Base-by-base conservation (phyloP, 2,797 vertebrate species). In the Aplochiton taeniatus region DNA sequence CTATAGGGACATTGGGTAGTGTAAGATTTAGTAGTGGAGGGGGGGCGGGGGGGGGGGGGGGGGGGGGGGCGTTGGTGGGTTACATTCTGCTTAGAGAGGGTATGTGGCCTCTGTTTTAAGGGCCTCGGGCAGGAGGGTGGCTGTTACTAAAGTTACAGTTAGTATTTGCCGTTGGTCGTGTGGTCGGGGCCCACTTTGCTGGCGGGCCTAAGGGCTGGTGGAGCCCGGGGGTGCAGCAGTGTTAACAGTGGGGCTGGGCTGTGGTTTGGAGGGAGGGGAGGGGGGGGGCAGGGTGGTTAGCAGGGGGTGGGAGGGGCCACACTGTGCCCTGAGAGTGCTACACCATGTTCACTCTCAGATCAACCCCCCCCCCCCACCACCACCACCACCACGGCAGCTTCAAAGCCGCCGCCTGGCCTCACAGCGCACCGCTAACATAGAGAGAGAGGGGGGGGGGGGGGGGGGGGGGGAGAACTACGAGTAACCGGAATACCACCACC, bases 321-420 rank as follows among this genome's bases (percentile, higher is more conserved):
- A 79, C 82, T 82, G 72, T 72, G 17, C 73, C 83, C 80, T 68
- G 88, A 80, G 84, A 81, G 83, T 79, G 74, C 68, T 71, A 87
- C 79, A 84, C 80, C 80, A 72, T 68, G 63, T 84, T 82, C 90
- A 89, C 79, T 80, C 86, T 69, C 84, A 85, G 88, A 91, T 92
- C 87, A 88, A 88, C 90, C 80, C 84, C 69, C 77, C 70, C 19
- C 68, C 81, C 88, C 83, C n/a, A n/a, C n/a, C n/a, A n/a, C n/a
- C n/a, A n/a, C n/a, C n/a, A n/a, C n/a, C n/a, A n/a, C 74, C 79
- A 59, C 50, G 31, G 31, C 81, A 9, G 90, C 87, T 93, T 96
- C 92, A 95, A 94, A 95, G 89, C 60, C 55, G 63, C 77, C 88
- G 91, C 90, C 91, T 84, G 90, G 85, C 88, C 88, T 84, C 72